Conservation (phyloP, 2,113 vertebrate genomes). For the Bungarus multicinctus region DNA sequence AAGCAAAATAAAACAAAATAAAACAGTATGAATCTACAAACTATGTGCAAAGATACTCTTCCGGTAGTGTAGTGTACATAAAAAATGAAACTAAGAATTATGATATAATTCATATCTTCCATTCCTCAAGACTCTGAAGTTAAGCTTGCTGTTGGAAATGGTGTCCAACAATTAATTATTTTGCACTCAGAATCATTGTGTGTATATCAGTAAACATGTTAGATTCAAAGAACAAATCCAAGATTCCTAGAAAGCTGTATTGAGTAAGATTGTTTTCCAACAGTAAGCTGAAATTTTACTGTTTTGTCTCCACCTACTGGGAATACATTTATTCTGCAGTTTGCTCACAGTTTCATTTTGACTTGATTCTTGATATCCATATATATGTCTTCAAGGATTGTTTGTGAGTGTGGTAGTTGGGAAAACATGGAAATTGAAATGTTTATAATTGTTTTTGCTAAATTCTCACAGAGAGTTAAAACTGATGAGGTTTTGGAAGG, state of each 20-base stretch:
- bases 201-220: neutral
- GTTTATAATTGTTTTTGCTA: neutral
- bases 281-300: neutral
- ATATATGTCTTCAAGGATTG: neutral
- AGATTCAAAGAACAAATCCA: neutral
- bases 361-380: neutral
- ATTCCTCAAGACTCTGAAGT: neutral
- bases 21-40: neutral
- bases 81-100: neutral
- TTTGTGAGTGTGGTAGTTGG: neutral
- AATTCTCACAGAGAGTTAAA: neutral
- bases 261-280: neutral
- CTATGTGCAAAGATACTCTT: rapidly evolving
- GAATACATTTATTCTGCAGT: neutral
- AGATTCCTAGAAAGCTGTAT: neutral
- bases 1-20: neutral
- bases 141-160: neutral
- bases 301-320: neutral
- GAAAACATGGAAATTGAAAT: neutral
- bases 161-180: neutral
- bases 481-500: neutral
- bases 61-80: neutral
- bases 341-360: neutral
- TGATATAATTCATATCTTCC: neutral
- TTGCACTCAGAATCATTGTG: neutral